A percentile compares a stretch with the other conserved stretches of the same genome.
phyloP scores from a whole-genome alignment of 2,797 vertebrate genomes.

The Calcarius lapponicus region DNA sequence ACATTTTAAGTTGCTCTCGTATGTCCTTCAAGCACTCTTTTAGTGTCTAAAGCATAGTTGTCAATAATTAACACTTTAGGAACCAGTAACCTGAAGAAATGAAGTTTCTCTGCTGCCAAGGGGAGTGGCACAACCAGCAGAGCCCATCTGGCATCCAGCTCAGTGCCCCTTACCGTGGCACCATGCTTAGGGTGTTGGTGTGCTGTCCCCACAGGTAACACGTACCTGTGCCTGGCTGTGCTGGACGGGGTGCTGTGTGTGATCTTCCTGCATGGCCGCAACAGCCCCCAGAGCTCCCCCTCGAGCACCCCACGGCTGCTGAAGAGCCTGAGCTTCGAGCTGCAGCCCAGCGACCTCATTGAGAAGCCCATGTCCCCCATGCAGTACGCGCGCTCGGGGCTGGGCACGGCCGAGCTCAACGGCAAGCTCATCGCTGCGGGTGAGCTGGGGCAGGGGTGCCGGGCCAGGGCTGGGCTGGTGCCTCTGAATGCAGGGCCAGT shows the following conservation, averaged over 20 bases:
- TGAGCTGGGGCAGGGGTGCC: not conserved
- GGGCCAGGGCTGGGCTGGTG: rapidly evolving
- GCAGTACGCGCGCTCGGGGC: constrained; percentile 94
- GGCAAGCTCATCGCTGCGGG: constrained; percentile 92
- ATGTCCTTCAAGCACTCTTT: rapidly evolving
- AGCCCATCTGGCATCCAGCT: not conserved
- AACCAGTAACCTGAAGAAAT: not conserved
- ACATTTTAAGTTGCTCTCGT: not conserved
- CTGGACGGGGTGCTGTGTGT: constrained; percentile 93
- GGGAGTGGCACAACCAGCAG: not conserved
- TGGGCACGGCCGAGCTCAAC: constrained; percentile 89
- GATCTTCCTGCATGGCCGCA: constrained; percentile 95
- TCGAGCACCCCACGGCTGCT: constrained; percentile 91
- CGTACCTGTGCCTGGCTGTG: constrained; percentile 95
- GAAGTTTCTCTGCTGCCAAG: rapidly evolving
- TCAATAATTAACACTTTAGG: not conserved
- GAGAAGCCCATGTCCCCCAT: constrained; percentile 92
- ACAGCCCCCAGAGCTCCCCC: constrained; percentile 94
- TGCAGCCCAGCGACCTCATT: constrained; percentile 81
- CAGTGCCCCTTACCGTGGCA: rapidly evolving
- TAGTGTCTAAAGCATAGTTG: not conserved
- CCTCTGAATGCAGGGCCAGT: not conserved
- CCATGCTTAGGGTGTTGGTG: not conserved
- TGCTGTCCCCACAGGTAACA: constrained; percentile 81
- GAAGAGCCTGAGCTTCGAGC: constrained; percentile 97